Base-by-base conservation (phyloP, 1,140 invertebrate genomes). In the Lepidurus arcticus region DNA sequence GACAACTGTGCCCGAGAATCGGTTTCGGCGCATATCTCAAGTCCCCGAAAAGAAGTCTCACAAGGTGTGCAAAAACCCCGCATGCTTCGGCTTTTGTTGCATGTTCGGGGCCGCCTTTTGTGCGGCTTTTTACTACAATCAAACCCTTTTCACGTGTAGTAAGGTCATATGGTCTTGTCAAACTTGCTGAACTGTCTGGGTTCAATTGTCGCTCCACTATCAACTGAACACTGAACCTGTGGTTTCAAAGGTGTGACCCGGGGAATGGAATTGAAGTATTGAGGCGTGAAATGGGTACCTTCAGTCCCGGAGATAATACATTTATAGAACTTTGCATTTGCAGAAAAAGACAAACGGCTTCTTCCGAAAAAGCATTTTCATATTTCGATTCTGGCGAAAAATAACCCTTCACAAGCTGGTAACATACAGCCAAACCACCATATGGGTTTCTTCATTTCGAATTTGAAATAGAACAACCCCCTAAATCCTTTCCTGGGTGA, bases 201-300 rank as follows among this genome's bases (percentile, higher is more conserved):
- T 65, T 65, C 53, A 21, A 65, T 65, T 65, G 53, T 65, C 53
- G 53, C 53, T 65, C 53, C 21, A 16, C 53, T 65, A 65, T n/a
- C 53, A 13, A 65, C 21, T 21, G 16, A n/a, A 13, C 53, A n/a
- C n/a, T 21, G 16, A 13, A n/a, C 21, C 53, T 21, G 16, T 0
- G 53, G 21, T 13, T 5, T 21, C 8, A 65, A 65, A 65, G 53
- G 53, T 65, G 53, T 65, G 53, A 65, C 53, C 53, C 21, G 8
- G 21, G 53, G 16, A 13, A 65, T 34, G 34, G 0, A 34, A 34
- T 34, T 34, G 21, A 65, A 13, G 13, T 65, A 16, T 21, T 21
- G 53, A 65, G 16, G 53, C 53, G 53, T 65, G 53, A 65, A 65
- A 65, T 7, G 4, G 53, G 21, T 21, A 65, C 53, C 53, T 21